Percentiles rank a stretch among this genome's conserved stretches.
Evolutionary conservation across 2,113 vertebrate genomes (phyloP).

Genomic region (Mystacornis crossleyi): DNA sequence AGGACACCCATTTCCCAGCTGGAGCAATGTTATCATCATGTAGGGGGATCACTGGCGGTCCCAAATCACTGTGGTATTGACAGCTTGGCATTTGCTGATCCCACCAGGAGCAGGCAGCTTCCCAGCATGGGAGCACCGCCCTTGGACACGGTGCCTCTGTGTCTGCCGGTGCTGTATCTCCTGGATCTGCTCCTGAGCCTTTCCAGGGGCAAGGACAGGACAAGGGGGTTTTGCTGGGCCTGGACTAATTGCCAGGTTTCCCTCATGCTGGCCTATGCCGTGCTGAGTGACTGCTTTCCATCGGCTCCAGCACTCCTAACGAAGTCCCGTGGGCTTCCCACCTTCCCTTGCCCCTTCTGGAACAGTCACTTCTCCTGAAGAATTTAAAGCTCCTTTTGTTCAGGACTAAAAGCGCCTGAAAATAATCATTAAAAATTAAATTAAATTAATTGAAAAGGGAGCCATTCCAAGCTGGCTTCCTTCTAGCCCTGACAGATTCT

Average conservation of each 20-base stretch:
- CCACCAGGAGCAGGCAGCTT: accelerated
- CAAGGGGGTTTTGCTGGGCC: background rate
- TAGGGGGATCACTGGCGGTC: background rate
- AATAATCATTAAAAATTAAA: conserved; percentile 10
- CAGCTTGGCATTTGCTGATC: background rate
- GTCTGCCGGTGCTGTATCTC: accelerated
- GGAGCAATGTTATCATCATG: accelerated
- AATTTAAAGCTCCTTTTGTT: conserved; percentile 50
- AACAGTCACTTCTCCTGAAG: background rate
- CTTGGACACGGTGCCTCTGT: accelerated
- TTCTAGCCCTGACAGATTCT: background rate
- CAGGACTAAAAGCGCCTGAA: background rate
- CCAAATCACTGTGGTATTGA: background rate
- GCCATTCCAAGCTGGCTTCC: background rate
- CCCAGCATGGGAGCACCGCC: accelerated
- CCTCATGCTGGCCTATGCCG: background rate
- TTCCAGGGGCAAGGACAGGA: background rate
- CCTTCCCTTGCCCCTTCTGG: background rate
- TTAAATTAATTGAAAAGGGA: conserved; percentile 3
- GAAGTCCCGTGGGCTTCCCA: conserved; percentile 43
- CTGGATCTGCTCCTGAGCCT: background rate
- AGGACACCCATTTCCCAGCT: accelerated
- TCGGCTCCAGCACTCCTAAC: background rate
- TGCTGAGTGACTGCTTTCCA: background rate
- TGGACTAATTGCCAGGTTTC: background rate